Conservation (phyloP, 2,113 vertebrate species). For the Oenanthe melanoleuca region DNA sequence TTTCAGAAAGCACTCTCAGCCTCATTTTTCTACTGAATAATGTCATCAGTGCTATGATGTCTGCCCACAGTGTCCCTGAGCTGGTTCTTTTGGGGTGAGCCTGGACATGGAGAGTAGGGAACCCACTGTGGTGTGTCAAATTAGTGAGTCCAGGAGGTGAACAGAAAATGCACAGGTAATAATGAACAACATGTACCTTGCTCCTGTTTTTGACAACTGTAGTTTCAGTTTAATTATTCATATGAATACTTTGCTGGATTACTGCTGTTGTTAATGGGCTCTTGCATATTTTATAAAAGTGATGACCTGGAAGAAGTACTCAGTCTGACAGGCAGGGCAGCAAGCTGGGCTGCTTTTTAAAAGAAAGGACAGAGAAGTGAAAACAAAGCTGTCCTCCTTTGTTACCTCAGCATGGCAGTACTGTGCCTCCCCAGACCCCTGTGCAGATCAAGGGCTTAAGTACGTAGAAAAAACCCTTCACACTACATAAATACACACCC, state of each 20-base stretch:
- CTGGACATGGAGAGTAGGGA: not conserved
- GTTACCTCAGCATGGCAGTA: not conserved
- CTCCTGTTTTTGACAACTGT: not conserved
- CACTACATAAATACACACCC: not conserved
- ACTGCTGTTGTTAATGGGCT: not conserved
- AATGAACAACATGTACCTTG: not conserved
- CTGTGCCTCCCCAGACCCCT: not conserved
- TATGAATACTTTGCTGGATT: not conserved
- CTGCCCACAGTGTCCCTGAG: not conserved
- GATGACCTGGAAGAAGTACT: not conserved
- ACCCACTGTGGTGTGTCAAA: not conserved
- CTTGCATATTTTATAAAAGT: constrained; percentile 37
- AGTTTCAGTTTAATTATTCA: constrained; percentile 50
- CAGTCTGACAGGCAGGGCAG: not conserved
- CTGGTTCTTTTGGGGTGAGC: not conserved
- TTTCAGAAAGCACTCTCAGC: not conserved
- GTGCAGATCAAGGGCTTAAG: not conserved
- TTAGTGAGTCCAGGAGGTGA: not conserved
- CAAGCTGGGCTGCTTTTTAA: not conserved
- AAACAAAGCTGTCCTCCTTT: not conserved
- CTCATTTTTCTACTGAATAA: not conserved
- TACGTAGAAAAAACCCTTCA: not conserved
- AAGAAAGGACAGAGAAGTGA: not conserved
- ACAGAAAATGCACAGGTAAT: not conserved
- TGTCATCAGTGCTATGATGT: not conserved